These are phyloP conservation scores for Alligator mississippiensis DNA, from an alignment of 2,113 vertebrate genomes.

Conservation along the genomic window DNA sequence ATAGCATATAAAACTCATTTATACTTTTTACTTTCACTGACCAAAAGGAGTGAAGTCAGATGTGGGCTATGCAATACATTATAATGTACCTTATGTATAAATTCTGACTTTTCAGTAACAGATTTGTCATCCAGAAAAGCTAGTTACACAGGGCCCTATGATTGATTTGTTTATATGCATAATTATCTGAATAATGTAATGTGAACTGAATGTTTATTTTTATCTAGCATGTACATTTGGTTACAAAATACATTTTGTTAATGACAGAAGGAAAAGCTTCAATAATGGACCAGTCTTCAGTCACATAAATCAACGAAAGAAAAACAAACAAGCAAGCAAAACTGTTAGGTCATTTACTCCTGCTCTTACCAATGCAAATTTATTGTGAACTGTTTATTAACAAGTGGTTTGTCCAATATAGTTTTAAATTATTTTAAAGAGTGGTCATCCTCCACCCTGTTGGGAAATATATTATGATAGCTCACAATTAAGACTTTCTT, in stretches of 20 bases:
- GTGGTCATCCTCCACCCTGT: not conserved
- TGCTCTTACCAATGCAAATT: not conserved
- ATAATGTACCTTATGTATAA: not conserved
- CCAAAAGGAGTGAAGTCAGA: not conserved
- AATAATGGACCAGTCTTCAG: not conserved
- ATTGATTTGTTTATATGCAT: not conserved
- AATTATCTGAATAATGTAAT: not conserved
- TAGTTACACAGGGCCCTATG: not conserved
- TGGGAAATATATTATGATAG: not conserved
- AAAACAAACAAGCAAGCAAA: accelerated
- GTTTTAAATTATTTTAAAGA: not conserved
- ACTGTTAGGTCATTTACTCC: not conserved
- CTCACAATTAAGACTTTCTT: not conserved
- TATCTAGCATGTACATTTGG: not conserved
- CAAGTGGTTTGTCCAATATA: not conserved
- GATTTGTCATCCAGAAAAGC: not conserved
- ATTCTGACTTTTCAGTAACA: not conserved
- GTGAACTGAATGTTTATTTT: not conserved
- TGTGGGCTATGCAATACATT: not conserved
- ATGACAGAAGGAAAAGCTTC: not conserved
- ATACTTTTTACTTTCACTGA: not conserved
- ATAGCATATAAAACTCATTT: not conserved
- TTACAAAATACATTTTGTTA: not conserved
- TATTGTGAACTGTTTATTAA: not conserved
- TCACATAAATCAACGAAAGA: not conserved